These are phyloP conservation scores for Malthinus seriepunctatus DNA, from an alignment of 2,888 invertebrate genomes.

Conservation along the genomic window DNA sequence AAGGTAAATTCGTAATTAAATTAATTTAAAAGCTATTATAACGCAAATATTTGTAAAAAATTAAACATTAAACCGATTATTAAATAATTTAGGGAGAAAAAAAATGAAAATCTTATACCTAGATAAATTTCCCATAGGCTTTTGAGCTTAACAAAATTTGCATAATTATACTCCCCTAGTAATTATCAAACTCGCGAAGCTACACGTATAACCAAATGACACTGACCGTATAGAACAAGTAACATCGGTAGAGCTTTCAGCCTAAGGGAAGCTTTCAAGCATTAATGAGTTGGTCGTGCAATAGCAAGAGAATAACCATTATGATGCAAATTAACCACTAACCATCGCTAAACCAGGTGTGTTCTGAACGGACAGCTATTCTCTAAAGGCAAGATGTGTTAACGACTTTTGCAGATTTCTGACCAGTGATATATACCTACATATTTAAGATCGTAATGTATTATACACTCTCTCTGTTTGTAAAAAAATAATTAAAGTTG, in stretches of 20 bases:
- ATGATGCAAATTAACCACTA: constrained; percentile 51
- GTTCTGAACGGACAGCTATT: constrained; percentile 50
- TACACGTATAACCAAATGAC: constrained; percentile 42
- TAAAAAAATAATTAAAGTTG: too few relatives aligned
- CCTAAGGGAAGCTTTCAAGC: constrained; percentile 11
- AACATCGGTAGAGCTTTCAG: constrained; percentile 24
- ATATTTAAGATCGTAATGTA: constrained; percentile 42
- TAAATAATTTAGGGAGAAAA: too few relatives aligned
- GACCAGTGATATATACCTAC: constrained; percentile 32
- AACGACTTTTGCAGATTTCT: constrained; percentile 51
- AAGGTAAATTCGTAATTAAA: too few relatives aligned
- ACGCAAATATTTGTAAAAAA: too few relatives aligned
- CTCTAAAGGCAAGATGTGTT: constrained; percentile 50
- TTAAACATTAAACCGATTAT: too few relatives aligned
- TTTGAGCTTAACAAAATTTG: constrained; percentile 29
- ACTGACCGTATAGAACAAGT: constrained; percentile 45
- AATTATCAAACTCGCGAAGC: constrained; percentile 47
- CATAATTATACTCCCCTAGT: constrained; percentile 50
- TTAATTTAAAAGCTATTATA: too few relatives aligned
- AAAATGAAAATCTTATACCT: too few relatives aligned
- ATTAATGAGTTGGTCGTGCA: constrained; percentile 20
- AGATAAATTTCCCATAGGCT: constrained; percentile 34
- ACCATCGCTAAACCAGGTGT: constrained; percentile 52
- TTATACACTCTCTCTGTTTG: too few relatives aligned
- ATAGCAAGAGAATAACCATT: constrained; percentile 40